Conservation (phyloP, 2,888 invertebrate species). For the Phytoseiulus persimilis region DNA sequence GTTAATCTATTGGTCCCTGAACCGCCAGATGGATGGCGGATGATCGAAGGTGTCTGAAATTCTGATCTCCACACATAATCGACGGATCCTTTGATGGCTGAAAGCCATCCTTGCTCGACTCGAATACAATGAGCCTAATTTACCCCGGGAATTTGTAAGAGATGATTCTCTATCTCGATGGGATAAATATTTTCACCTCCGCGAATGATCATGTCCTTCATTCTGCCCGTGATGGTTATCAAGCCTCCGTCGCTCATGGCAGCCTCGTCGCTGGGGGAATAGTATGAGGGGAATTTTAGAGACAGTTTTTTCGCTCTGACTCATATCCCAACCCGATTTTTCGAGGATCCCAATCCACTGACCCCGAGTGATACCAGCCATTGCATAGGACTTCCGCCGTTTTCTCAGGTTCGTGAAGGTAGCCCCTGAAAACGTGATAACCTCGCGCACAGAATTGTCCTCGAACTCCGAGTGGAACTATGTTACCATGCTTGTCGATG, state of each 20-base stretch:
- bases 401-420: constrained; percentile 69
- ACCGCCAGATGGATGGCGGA: too few relatives aligned
- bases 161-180: constrained; percentile 54
- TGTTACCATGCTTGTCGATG: constrained; percentile 43
- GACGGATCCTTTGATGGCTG: too few relatives aligned
- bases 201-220: constrained; percentile 54
- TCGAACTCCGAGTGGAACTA: constrained; percentile 62
- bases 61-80: too few relatives aligned
- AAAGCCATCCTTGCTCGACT: too few relatives aligned
- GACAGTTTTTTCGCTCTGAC: too few relatives aligned
- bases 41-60: too few relatives aligned
- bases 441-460: constrained; percentile 71
- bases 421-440: constrained; percentile 68
- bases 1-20: too few relatives aligned
- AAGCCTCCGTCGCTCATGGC: constrained; percentile 54
- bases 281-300: too few relatives aligned
- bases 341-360: constrained; percentile 43
- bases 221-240: constrained; percentile 54
- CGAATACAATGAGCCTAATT: too few relatives aligned
- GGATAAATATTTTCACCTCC: constrained; percentile 58
- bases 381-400: constrained; percentile 62
- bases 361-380: constrained; percentile 75
- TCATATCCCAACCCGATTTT: neutral
- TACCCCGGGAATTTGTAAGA: constrained; percentile 46
- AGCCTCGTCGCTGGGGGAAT: constrained; percentile 50